Evolutionary conservation across 2,797 vertebrate genomes (phyloP), one percentile per base, ranked within the genome.

Genomic region (Chloroceryle amazona): DNA sequence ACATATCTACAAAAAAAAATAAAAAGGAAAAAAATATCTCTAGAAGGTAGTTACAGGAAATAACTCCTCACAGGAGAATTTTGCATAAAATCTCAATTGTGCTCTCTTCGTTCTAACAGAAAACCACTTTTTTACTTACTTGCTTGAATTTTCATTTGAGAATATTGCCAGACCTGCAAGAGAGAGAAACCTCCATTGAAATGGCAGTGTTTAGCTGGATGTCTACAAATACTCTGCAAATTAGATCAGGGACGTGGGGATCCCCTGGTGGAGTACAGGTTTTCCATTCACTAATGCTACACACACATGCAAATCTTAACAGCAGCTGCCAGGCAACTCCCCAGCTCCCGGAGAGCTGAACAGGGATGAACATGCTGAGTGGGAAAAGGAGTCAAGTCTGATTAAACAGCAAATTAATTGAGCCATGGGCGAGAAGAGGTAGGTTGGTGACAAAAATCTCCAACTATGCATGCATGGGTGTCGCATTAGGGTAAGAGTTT

Each of bases 161-260:
- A 98, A 98, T 96, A 98, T 85, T 29, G 98, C 98, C 93, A 98
- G 72, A 3, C 98, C 98, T 98, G 74, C 78, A 96, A 95, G 46
- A 93, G 65, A 37, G 18, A 96, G 1, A 76, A 68, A 33, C 7
- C 4, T 19, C 26, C 5, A 3, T 17, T 42, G 65, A 89, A 62
- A 42, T 21, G 11, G 37, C 29, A 42, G 22, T 1, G 0, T 70
- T 80, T 44, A 67, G 19, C 35, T 74, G 25, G n/a, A n/a, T 20
- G 17, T 11, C 47, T 60, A 71, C 31, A 61, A 13, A 47, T 4
- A 52, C 22, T 1, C 6, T n/a, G 46, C 37, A 78, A 58, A 74
- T 47, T 7, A 47, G 20, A 3, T n/a, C 17, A 46, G 21, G 39
- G 11, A 54, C 22, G 22, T 5, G 9, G 22, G 19, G 39, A 86